Percentiles rank a stretch among this genome's conserved stretches.
These are phyloP conservation scores for Ostrea denselamellosa DNA, from an alignment of 1,140 invertebrate genomes.

Conservation along the genomic window DNA sequence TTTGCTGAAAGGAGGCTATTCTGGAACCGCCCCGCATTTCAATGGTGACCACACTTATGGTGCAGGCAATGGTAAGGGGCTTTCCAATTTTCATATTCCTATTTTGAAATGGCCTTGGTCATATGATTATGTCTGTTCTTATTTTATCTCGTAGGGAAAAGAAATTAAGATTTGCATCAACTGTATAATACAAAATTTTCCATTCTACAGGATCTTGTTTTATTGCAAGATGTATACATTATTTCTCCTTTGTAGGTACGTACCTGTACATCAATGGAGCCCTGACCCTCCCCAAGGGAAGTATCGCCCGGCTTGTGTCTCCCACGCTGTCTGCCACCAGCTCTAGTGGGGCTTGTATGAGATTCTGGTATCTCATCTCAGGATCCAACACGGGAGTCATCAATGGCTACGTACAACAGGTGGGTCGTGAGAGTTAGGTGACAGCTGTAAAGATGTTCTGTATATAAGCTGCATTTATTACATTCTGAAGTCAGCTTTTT, in stretches of 20 bases:
- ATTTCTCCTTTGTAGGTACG: constrained; percentile 55
- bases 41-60: constrained; percentile 64
- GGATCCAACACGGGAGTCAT: constrained; percentile 54
- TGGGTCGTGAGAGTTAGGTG: constrained; percentile 24
- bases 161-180: background rate
- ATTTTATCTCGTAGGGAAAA: background rate
- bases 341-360: constrained; percentile 58
- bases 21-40: constrained; percentile 39
- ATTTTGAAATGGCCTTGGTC: background rate
- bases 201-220: background rate
- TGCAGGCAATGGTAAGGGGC: constrained; percentile 52
- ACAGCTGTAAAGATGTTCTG: no score
- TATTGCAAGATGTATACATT: background rate
- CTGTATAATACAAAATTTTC: background rate
- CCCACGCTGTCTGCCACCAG: constrained; percentile 59
- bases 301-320: constrained; percentile 66
- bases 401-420: constrained; percentile 49
- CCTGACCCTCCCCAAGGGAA: constrained; percentile 54
- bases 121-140: background rate
- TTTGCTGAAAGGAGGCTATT: constrained; percentile 50
- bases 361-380: constrained; percentile 57
- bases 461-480: no score
- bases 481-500: no score
- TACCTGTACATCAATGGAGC: constrained; percentile 69
- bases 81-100: background rate